Evolutionary conservation across 2,888 invertebrate species (phyloP), one percentile per base, ranked within the genome.

Genomic region (Allacma fusca): DNA sequence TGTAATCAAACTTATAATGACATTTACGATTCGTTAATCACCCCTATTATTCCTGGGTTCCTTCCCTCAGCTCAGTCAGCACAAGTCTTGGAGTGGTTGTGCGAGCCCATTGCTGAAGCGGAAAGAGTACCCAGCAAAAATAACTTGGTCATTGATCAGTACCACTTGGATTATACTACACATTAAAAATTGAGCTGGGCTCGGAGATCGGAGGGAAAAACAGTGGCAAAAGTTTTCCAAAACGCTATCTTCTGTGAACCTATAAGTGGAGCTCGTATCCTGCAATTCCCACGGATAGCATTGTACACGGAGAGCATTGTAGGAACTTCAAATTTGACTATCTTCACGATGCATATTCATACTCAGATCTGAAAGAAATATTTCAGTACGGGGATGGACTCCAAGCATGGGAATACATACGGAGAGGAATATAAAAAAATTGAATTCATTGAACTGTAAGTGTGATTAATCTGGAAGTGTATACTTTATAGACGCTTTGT

Each of bases 1-100:
- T n/a, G n/a, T 70, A 76, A 76, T 76, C 76, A 76, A 76, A 76
- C 70, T 76, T 76, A 69, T 76, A 76, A 76, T 76, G 71, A 76
- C 71, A 76, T 70, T 76, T 76, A 70, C 70, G 76, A 76, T 76
- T 76, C 70, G 70, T 76, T 76, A 70, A 73, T 62, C 73, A 73
- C 65, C 75, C 68, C 67, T 57, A 75, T 75, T 75, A 75, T 75
- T 75, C 57, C 78, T 78, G 70, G 68, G 73, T 75, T 77, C 59
- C 67, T 71, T 62, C 76, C n/a, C 50, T 50, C 50, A 40, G 7
- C 2, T 19, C 50, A 2, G n/a, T 4, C 4, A 50, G 50, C 2
- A 50, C 1, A 5, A 50, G 50, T 2, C 50, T 16, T 2, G 4
- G 34, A 34, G 34, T 7, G 34, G 9, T 34, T 34, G 9, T 34